phyloP scores from a whole-genome alignment of 2,797 vertebrate genomes.

The Thaleichthys pacificus region DNA sequence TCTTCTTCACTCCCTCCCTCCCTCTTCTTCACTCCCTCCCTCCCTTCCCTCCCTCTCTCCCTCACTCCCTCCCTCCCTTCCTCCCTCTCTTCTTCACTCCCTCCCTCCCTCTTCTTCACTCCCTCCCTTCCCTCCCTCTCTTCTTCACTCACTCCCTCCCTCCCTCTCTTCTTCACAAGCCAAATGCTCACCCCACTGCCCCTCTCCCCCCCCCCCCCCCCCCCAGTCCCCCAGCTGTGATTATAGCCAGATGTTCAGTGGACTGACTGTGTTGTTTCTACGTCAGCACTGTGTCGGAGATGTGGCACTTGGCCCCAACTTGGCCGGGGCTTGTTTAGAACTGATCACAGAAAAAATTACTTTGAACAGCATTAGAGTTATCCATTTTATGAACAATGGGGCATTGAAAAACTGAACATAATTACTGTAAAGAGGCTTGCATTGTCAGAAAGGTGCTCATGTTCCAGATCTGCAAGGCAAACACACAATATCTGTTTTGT shows the following conservation, averaged over 20 bases:
- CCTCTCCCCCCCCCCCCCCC: not conserved
- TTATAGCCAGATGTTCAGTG: conserved; percentile 18
- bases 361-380: not conserved
- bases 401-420: not conserved
- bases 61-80: not conserved
- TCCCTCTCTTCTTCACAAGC: not conserved
- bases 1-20: too few relatives aligned
- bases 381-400: not conserved
- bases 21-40: not conserved
- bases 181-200: not conserved
- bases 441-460: not conserved
- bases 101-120: not conserved
- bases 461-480: not conserved
- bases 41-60: not conserved
- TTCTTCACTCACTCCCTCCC: too few relatives aligned
- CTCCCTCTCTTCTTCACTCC: too few relatives aligned
- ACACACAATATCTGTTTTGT: too few relatives aligned
- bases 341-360: not conserved
- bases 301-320: conserved; percentile 5
- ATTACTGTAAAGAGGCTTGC: not conserved
- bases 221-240: conserved; percentile 7
- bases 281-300: not conserved
- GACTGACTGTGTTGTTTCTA: conserved; percentile 10
- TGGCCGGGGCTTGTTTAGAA: not conserved
- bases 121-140: not conserved